phyloP scores from a whole-genome alignment of 2,113 vertebrate species.

The Ciconia stormi region DNA sequence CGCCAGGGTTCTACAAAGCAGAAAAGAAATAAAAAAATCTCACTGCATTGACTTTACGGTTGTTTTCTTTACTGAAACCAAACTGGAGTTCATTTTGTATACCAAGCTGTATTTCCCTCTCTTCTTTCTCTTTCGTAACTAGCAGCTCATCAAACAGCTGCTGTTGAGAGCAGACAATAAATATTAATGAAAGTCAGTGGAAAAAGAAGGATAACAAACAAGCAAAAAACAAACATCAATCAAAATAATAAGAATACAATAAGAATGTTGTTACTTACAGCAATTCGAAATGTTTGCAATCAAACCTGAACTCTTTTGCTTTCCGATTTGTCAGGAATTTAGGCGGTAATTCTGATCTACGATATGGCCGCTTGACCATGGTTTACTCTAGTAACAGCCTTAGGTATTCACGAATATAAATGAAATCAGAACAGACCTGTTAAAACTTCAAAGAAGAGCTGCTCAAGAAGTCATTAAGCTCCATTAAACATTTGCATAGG shows the following conservation, averaged over 20 bases:
- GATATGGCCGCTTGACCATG: neutral
- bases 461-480: slow-evolving; percentile 21
- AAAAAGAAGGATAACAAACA: neutral
- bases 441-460: slow-evolving; percentile 17
- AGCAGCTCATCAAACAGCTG: slow-evolving; percentile 23
- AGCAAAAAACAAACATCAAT: neutral
- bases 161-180: slow-evolving; percentile 23
- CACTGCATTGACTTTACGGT: neutral
- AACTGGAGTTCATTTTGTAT: neutral
- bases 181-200: slow-evolving; percentile 28
- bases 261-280: neutral
- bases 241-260: neutral
- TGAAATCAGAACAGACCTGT: neutral
- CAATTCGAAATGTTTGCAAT: slow-evolving; percentile 24
- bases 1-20: slow-evolving; percentile 87
- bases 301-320: neutral
- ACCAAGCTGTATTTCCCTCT: neutral
- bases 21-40: neutral
- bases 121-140: neutral
- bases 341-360: neutral
- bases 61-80: neutral
- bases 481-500: neutral
- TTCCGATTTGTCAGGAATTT: neutral
- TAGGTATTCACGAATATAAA: neutral
- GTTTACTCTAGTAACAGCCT: neutral